These are phyloP conservation scores for Venusia cambrica DNA, from an alignment of 2,888 invertebrate genomes.

Conservation along the genomic window DNA sequence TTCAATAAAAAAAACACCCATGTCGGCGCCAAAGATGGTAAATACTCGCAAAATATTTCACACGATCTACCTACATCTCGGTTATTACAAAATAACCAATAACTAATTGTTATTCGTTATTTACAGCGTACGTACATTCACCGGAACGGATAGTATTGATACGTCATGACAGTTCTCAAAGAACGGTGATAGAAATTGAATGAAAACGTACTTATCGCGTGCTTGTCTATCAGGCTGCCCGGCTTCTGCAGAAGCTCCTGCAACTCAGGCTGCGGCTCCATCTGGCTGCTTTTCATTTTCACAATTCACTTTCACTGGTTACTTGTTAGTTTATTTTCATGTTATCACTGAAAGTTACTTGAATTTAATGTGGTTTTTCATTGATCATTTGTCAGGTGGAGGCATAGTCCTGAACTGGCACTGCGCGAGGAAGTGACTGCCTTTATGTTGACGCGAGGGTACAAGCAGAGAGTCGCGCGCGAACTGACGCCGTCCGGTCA, in stretches of 20 bases:
- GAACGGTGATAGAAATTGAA: constrained; percentile 36
- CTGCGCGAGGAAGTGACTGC: constrained; percentile 33
- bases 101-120: constrained; percentile 46
- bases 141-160: constrained; percentile 61
- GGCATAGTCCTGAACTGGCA: constrained; percentile 55
- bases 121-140: constrained; percentile 49
- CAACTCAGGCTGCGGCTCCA: constrained; percentile 57
- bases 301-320: constrained; percentile 49
- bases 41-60: constrained; percentile 30
- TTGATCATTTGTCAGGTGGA: constrained; percentile 35
- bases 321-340: constrained; percentile 32
- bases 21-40: constrained; percentile 15
- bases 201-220: constrained; percentile 63
- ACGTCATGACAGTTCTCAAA: constrained; percentile 45
- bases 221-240: constrained; percentile 46
- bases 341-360: constrained; percentile 26
- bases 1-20: constrained; percentile 15
- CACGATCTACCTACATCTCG: constrained; percentile 25
- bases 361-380: constrained; percentile 4
- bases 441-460: constrained; percentile 63
- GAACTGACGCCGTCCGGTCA: constrained; percentile 68
- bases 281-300: constrained; percentile 52
- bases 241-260: constrained; percentile 69
- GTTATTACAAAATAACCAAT: constrained; percentile 40
- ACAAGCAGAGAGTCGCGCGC: constrained; percentile 57